phyloP scores from a whole-genome alignment of 2,888 invertebrate species.

The Pterobdella sp. region DNA sequence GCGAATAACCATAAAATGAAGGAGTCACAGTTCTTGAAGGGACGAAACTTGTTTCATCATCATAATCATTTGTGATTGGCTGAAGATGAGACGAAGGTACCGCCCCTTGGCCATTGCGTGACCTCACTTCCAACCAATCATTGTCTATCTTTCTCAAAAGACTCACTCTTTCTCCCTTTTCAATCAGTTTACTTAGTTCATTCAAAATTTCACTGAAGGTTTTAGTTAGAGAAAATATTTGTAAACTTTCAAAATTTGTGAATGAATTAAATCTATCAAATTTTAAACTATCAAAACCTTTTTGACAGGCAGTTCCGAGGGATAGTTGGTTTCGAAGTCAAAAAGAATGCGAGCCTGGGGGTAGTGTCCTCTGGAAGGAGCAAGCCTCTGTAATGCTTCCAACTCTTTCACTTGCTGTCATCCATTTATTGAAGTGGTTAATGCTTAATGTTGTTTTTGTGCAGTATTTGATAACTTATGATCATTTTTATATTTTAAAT shows the following conservation, averaged over 20 bases:
- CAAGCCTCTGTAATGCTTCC: neutral
- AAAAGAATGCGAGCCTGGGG: neutral
- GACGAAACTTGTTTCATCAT: neutral
- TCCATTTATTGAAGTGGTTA: no score
- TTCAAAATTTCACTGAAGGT: neutral
- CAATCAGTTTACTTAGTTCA: neutral
- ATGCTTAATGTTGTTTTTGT: no score
- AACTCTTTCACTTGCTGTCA: neutral
- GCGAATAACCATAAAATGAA: neutral
- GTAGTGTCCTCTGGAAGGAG: neutral
- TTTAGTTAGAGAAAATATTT: no score
- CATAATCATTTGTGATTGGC: neutral
- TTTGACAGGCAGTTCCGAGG: neutral
- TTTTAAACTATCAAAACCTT: neutral
- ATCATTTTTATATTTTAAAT: neutral
- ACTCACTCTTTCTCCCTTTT: slow-evolving; percentile 24
- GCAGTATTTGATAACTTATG: neutral
- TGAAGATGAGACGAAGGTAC: slow-evolving; percentile 9
- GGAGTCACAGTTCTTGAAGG: slow-evolving; percentile 11
- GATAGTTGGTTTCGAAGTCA: slow-evolving; percentile 14
- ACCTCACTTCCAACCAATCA: slow-evolving; percentile 22
- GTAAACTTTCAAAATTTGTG: no score
- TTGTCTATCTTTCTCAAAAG: slow-evolving; percentile 18
- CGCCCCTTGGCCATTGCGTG: slow-evolving; percentile 22
- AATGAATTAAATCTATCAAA: no score